phyloP scores from a whole-genome alignment of 2,888 invertebrate genomes.

The Thera obeliscata region DNA sequence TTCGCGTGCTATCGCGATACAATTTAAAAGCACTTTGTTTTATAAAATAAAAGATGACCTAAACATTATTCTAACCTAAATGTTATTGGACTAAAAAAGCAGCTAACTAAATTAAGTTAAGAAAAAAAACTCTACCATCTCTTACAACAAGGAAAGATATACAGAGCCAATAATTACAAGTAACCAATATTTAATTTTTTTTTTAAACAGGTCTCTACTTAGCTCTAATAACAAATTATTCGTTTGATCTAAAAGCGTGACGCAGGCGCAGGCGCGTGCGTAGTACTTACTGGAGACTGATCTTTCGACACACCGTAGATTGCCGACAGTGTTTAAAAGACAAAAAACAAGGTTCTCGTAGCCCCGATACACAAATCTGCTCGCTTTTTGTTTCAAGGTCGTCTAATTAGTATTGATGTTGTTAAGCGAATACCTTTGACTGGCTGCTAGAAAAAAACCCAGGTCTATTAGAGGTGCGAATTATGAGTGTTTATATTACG shows the following conservation, averaged over 20 bases:
- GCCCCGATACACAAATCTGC: neutral
- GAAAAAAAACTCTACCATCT: no score
- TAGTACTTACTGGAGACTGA: neutral
- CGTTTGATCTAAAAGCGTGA: slow-evolving; percentile 21
- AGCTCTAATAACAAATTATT: no score
- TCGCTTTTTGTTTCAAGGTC: neutral
- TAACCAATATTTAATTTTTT: no score
- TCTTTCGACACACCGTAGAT: slow-evolving; percentile 21
- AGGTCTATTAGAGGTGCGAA: no score
- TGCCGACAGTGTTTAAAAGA: neutral
- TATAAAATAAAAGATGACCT: neutral
- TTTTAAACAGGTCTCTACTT: no score
- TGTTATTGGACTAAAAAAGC: no score
- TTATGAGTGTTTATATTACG: no score
- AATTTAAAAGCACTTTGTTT: slow-evolving; percentile 9
- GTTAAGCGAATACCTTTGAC: neutral
- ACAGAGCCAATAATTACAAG: no score
- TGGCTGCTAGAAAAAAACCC: no score
- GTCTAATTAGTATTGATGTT: neutral
- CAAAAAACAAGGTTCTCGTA: neutral
- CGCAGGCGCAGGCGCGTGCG: slow-evolving; percentile 21
- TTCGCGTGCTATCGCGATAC: slow-evolving; percentile 33
- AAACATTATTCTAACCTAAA: neutral
- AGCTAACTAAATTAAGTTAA: no score
- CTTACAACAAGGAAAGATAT: no score